Percentiles rank a stretch among this genome's conserved stretches.
These are phyloP conservation scores for Drosophila rufa DNA, from an alignment of 1,140 invertebrate genomes.

Conservation along the genomic window DNA sequence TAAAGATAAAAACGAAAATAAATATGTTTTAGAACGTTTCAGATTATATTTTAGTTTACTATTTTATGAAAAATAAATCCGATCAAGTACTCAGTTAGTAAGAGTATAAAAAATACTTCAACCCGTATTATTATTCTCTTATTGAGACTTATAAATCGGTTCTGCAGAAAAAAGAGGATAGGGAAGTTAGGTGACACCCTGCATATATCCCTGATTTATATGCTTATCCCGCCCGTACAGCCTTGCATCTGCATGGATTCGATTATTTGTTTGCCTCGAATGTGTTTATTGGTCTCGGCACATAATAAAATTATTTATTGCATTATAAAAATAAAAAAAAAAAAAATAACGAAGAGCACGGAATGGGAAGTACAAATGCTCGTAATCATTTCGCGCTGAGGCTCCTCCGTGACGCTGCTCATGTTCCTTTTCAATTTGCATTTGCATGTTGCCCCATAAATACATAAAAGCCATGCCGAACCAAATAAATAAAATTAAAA, in stretches of 20 bases:
- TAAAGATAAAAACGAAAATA: too few species aligned
- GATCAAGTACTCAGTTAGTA: background rate
- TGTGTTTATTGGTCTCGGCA: conserved; percentile 76
- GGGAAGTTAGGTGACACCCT: conserved; percentile 4
- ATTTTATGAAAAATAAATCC: background rate
- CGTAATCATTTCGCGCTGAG: conserved; percentile 65
- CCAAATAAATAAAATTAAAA: conserved; percentile 82
- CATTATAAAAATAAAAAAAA: conserved; percentile 67
- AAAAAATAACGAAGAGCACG: background rate
- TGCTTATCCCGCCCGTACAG: conserved; percentile 28
- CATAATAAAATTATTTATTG: conserved; percentile 83
- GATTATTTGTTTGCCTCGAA: conserved; percentile 72
- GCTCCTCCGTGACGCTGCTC: conserved; percentile 24
- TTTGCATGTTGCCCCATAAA: conserved; percentile 69
- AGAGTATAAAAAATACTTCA: background rate
- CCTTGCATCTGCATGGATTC: conserved; percentile 47
- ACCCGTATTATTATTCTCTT: background rate
- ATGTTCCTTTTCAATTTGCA: conserved; percentile 73
- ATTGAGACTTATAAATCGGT: background rate
- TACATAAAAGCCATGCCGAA: conserved; percentile 57
- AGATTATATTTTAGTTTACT: too few species aligned
- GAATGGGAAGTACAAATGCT: conserved; percentile 47
- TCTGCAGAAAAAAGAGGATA: background rate
- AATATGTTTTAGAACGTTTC: too few species aligned
- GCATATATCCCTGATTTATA: conserved; percentile 65